A percentile compares a stretch with the other conserved stretches of the same genome.
Evolutionary conservation across 2,888 invertebrate species (phyloP).

Genomic region (Ectropis crepuscularia): DNA sequence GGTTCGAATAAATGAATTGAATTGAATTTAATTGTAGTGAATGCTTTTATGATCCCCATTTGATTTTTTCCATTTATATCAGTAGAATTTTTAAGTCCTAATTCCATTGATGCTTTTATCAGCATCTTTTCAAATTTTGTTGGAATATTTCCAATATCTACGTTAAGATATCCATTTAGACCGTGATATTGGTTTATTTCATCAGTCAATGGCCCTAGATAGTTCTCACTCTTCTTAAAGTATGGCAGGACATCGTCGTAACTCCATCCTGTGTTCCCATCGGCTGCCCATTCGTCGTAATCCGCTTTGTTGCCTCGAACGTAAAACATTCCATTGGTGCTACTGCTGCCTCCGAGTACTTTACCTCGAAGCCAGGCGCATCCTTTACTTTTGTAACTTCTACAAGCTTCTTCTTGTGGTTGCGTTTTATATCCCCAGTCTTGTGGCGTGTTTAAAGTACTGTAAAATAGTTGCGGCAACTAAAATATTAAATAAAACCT

Average conservation of each 20-base stretch:
- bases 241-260: constrained; percentile 81
- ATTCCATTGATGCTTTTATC: constrained; percentile 69
- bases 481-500: constrained; percentile 42
- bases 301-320: constrained; percentile 83
- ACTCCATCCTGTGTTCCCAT: constrained; percentile 83
- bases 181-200: constrained; percentile 61
- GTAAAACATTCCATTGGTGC: constrained; percentile 86
- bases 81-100: constrained; percentile 67
- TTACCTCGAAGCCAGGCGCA: constrained; percentile 94
- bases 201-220: constrained; percentile 40
- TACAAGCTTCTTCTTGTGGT: constrained; percentile 70
- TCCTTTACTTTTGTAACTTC: constrained; percentile 67
- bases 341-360: constrained; percentile 89
- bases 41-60: constrained; percentile 75
- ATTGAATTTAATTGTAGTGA: constrained; percentile 74
- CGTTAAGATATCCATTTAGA: constrained; percentile 67
- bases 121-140: constrained; percentile 55
- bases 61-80: constrained; percentile 73
- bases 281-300: constrained; percentile 82
- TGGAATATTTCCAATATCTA: constrained; percentile 56
- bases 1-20: too few relatives aligned
- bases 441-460: constrained; percentile 53
- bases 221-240: constrained; percentile 81
- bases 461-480: constrained; percentile 61
- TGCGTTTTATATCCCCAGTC: constrained; percentile 85